A percentile compares a stretch with the other conserved stretches of the same genome.
Conservation (phyloP, 2,113 vertebrate genomes). For the Stigmatopora argus region DNA sequence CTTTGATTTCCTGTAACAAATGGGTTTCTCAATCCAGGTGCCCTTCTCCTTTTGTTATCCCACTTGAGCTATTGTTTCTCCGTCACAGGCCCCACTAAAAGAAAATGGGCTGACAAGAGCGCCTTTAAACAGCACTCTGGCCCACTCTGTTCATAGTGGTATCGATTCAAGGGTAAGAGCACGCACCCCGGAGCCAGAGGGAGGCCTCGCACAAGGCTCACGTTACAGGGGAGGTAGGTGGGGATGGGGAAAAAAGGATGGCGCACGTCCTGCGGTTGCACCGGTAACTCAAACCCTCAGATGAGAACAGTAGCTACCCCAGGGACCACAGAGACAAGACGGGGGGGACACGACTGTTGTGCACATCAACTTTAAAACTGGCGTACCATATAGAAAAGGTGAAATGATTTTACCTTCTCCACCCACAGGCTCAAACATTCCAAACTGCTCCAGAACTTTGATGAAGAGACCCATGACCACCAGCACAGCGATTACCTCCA, state of each 20-base stretch:
- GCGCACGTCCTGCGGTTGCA: slow-evolving; percentile 43
- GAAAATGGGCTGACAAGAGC: slow-evolving; percentile 31
- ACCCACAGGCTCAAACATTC: slow-evolving; percentile 91
- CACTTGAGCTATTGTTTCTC: not conserved
- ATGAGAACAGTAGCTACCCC: slow-evolving; percentile 31
- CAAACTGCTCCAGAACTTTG: slow-evolving; percentile 96
- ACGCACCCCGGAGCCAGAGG: slow-evolving; percentile 49
- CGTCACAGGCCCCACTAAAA: not conserved
- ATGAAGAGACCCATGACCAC: slow-evolving; percentile 96
- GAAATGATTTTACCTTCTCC: slow-evolving; percentile 80
- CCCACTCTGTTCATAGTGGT: slow-evolving; percentile 62
- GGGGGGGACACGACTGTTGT: slow-evolving; percentile 12
- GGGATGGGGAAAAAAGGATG: slow-evolving; percentile 9
- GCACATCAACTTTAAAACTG: not conserved
- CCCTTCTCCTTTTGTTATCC: not conserved
- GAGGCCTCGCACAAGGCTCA: slow-evolving; percentile 56
- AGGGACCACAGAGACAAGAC: slow-evolving; percentile 24
- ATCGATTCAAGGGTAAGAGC: slow-evolving; percentile 71
- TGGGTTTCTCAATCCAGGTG: not conserved
- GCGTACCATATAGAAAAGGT: not conserved
- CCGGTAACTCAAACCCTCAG: slow-evolving; percentile 49
- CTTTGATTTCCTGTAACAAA: not conserved
- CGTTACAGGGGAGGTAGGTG: slow-evolving; percentile 48
- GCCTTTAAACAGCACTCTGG: slow-evolving; percentile 59
- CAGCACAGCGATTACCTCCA: slow-evolving; percentile 93